phyloP scores from a whole-genome alignment of 2,797 vertebrate genomes.

The Sternotherus odoratus region DNA sequence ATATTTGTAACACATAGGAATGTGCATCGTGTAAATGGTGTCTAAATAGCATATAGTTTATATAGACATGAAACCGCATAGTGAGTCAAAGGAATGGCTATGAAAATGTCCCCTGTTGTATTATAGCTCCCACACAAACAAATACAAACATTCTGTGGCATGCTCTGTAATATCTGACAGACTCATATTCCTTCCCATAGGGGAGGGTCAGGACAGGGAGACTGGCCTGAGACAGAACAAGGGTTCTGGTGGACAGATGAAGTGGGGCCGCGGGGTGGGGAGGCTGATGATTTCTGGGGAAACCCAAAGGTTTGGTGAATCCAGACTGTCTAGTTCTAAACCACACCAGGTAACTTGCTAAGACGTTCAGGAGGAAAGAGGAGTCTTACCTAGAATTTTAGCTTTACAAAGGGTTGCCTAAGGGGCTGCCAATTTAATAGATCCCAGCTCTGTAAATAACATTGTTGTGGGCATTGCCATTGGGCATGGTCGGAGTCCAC shows the following conservation, averaged over 20 bases:
- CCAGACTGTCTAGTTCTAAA: neutral
- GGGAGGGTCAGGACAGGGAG: neutral
- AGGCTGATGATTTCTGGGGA: neutral
- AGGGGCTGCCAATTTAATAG: neutral
- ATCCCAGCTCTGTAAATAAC: neutral
- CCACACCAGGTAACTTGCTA: neutral
- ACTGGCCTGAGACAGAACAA: neutral
- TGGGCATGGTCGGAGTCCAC: neutral
- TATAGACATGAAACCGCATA: neutral
- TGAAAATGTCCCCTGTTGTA: neutral
- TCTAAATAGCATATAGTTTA: neutral
- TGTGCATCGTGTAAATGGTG: neutral
- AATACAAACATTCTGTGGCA: neutral
- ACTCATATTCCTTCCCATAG: neutral
- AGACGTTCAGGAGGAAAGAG: neutral
- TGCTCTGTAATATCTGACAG: neutral
- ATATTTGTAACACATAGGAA: neutral
- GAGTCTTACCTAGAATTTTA: neutral
- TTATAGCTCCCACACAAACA: neutral
- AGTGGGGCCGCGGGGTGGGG: neutral
- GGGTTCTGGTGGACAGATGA: neutral
- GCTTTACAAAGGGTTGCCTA: neutral
- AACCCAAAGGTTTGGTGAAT: neutral
- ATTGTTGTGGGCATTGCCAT: neutral
- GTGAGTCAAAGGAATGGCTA: neutral